Percentiles rank a stretch among this genome's conserved stretches.
phyloP scores from a whole-genome alignment of 1,140 invertebrate species.

The Harpegnathos saltator region DNA sequence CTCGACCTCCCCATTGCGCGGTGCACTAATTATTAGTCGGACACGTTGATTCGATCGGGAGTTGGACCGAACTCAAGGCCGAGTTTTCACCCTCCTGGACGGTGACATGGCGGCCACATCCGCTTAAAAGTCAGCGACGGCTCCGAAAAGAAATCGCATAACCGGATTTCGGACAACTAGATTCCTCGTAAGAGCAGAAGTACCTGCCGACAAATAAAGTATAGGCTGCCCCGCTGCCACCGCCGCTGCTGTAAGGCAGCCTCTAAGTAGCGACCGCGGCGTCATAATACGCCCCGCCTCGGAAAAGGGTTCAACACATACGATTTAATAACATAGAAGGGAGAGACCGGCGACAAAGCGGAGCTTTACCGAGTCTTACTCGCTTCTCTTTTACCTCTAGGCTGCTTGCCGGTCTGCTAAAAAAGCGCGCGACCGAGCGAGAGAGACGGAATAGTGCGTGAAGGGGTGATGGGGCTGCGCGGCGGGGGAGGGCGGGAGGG shows the following conservation, averaged over 20 bases:
- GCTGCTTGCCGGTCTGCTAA: conserved; percentile 32
- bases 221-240: conserved; percentile 26
- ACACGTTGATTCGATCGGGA: not conserved
- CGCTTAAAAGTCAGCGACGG: not conserved
- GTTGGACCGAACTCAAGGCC: not conserved
- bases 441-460: not conserved
- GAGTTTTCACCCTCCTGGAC: not conserved
- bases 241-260: conserved; percentile 30
- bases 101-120: not conserved
- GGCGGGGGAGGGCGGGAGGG: not conserved
- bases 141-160: conserved; percentile 16
- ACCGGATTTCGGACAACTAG: conserved; percentile 41
- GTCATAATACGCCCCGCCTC: conserved; percentile 21
- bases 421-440: conserved; percentile 46
- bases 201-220: conserved; percentile 43
- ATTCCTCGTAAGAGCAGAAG: conserved; percentile 52
- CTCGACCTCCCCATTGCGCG: not conserved
- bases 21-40: not conserved
- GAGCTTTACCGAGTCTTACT: conserved; percentile 56
- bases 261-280: conserved; percentile 62
- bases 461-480: not conserved
- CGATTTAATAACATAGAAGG: conserved; percentile 82
- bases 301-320: conserved; percentile 71
- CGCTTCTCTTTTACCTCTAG: conserved; percentile 39
- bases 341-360: conserved; percentile 76